Percentiles rank a stretch among this genome's conserved stretches.
Evolutionary conservation across 2,113 vertebrate genomes (phyloP).

Genomic region (Eira barbara): DNA sequence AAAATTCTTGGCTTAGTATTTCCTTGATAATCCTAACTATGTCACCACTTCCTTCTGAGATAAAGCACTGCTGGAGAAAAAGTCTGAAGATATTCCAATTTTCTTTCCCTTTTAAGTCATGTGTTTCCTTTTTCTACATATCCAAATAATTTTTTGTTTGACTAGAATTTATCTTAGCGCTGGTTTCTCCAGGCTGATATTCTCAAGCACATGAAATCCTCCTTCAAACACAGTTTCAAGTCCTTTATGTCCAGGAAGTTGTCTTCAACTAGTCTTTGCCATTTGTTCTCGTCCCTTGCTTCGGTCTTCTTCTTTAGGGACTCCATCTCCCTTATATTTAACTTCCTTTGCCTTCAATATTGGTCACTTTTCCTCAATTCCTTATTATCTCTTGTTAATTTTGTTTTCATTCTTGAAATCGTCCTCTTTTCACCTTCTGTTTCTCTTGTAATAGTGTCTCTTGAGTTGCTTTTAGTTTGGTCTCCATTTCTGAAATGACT

Average conservation of each 20-base stretch:
- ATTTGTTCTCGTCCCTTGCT: not conserved
- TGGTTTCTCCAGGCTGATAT: not conserved
- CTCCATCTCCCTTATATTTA: not conserved
- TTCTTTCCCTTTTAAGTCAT: not conserved
- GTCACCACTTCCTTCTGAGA: not conserved
- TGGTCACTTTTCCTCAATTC: not conserved
- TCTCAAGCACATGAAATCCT: not conserved
- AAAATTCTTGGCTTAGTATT: not conserved
- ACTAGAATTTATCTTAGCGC: not conserved
- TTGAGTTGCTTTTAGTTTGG: not conserved
- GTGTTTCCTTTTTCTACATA: not conserved
- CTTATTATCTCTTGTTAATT: not conserved
- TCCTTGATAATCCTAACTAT: not conserved
- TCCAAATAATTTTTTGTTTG: not conserved
- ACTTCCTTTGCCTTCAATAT: not conserved
- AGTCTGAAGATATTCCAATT: not conserved
- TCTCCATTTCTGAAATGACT: not conserved
- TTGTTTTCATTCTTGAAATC: not conserved
- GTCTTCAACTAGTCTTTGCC: not conserved
- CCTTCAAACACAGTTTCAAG: not conserved
- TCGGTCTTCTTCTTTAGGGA: not conserved
- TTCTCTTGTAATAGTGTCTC: not conserved
- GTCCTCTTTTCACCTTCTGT: not conserved
- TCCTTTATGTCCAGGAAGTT: not conserved
- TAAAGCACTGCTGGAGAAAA: not conserved